These are phyloP conservation scores for Orthonevra nobilis DNA, from an alignment of 2,888 invertebrate genomes.

Conservation along the genomic window DNA sequence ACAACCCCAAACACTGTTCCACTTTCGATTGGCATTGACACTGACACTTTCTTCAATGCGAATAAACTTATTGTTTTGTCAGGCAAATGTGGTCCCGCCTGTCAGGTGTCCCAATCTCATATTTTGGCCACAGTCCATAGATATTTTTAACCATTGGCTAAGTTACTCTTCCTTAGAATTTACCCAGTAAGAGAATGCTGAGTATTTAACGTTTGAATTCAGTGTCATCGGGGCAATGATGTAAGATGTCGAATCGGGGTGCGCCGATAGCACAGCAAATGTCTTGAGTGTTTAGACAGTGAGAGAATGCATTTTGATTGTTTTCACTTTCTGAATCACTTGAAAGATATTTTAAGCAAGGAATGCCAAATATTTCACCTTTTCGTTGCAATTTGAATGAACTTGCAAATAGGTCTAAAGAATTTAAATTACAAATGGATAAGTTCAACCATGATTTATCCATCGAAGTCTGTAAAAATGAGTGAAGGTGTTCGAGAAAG, in stretches of 20 bases:
- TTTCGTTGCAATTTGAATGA: slow-evolving; percentile 19
- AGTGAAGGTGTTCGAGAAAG: too few relatives aligned
- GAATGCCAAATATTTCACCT: slow-evolving; percentile 46
- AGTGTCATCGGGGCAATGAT: slow-evolving; percentile 45
- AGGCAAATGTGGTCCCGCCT: slow-evolving; percentile 14
- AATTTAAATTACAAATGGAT: too few relatives aligned
- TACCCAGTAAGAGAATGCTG: slow-evolving; percentile 9
- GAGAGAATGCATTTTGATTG: background rate
- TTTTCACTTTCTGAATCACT: slow-evolving; percentile 57
- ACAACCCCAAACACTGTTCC: slow-evolving; percentile 38
- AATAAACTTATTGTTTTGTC: slow-evolving; percentile 53
- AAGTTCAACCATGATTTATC: too few relatives aligned
- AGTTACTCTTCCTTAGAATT: slow-evolving; percentile 1
- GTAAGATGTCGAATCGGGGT: slow-evolving; percentile 44
- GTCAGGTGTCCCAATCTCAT: slow-evolving; percentile 53
- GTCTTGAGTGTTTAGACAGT: slow-evolving; percentile 43
- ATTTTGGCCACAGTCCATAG: background rate
- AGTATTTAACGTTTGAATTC: slow-evolving; percentile 54
- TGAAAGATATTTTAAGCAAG: slow-evolving; percentile 28
- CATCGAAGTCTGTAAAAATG: too few relatives aligned
- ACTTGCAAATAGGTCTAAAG: too few relatives aligned
- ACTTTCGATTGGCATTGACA: slow-evolving; percentile 64
- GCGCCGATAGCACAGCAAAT: slow-evolving; percentile 14
- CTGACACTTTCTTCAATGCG: slow-evolving; percentile 48
- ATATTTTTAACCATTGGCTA: slow-evolving; percentile 45